Base-by-base conservation (phyloP, 1,140 invertebrate genomes). In the Diabrotica virgifera region DNA sequence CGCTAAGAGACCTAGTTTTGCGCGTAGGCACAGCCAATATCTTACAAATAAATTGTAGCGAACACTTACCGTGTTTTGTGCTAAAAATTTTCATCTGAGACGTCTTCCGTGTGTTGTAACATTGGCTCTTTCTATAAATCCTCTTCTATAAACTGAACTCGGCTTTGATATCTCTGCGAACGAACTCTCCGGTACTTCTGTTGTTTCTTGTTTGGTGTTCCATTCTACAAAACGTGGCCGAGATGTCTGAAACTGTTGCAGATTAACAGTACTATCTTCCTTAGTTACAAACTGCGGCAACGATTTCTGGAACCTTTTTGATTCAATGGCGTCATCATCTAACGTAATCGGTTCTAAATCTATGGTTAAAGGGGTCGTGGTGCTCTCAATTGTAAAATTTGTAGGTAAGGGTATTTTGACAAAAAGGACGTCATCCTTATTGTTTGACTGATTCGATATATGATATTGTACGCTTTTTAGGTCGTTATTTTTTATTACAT, bases 361-460 rank as follows among this genome's bases (percentile, higher is more conserved):
- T 24, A 24, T 24, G 1, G 51, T 64, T 4, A 46, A 58, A 12
- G 64, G 66, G 9, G 64, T 64, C 8, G 52, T 40, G 5, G 59
- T 62, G 13, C 53, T 65, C 52, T 69, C 61, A 52, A 68, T 36
- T 0, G 73, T 73, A 55, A 73, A 72, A 59, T 73, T 76, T 36
- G 65, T 67, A 12, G 76, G 76, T 54, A 78, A 61, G 63, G 77
- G 77, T 14, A 78, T 74, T 68, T 76, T 74, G 5, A 78, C 75
- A 60, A 71, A 73, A 12, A 77, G 63, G n/a, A 76, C 57, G 52
- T 77, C 75, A 35, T 77, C 73, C 0, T 61, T 12, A 52, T 72
- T 75, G 40, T 72, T 70, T 3, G 75, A 70, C 53, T 74, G 61
- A 67, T 76, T 78, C 4, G 66, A 55, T 57, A 76, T 74, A 66